These are phyloP conservation scores for Poeciliopsis presidionis DNA, from an alignment of 2,797 vertebrate species.

Conservation along the genomic window DNA sequence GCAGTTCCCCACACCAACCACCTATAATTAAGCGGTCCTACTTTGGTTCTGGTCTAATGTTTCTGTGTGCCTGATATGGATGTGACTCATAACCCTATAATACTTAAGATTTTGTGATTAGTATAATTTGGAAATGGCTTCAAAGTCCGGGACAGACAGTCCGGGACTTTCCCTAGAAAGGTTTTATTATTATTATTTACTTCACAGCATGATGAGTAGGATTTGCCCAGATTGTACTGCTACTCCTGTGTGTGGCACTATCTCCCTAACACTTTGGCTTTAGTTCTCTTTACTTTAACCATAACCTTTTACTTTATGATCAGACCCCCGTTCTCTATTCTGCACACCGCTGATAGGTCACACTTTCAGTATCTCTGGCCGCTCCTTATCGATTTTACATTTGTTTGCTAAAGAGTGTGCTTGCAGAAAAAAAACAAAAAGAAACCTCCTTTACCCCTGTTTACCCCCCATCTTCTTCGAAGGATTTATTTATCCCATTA, in stretches of 20 bases:
- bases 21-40: neutral
- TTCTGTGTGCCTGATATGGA: neutral
- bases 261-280: constrained; percentile 18
- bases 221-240: constrained; percentile 8
- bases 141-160: neutral
- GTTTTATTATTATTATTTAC: neutral
- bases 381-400: constrained; percentile 67
- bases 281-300: constrained; percentile 41
- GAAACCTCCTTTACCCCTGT: neutral
- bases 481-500: constrained; percentile 62
- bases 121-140: neutral
- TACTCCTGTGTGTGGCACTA: constrained; percentile 9
- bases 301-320: constrained; percentile 37
- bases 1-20: neutral
- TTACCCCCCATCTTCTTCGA: constrained; percentile 40
- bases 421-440: constrained; percentile 25
- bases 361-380: constrained; percentile 38
- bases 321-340: constrained; percentile 14
- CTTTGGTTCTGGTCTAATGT: neutral
- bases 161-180: neutral
- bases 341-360: constrained; percentile 33
- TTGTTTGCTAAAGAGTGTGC: constrained; percentile 57
- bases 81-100: neutral
- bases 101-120: neutral
- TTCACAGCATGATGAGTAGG: neutral